These are phyloP conservation scores for Emmelina monodactyla DNA, from an alignment of 2,888 invertebrate genomes.

Conservation along the genomic window DNA sequence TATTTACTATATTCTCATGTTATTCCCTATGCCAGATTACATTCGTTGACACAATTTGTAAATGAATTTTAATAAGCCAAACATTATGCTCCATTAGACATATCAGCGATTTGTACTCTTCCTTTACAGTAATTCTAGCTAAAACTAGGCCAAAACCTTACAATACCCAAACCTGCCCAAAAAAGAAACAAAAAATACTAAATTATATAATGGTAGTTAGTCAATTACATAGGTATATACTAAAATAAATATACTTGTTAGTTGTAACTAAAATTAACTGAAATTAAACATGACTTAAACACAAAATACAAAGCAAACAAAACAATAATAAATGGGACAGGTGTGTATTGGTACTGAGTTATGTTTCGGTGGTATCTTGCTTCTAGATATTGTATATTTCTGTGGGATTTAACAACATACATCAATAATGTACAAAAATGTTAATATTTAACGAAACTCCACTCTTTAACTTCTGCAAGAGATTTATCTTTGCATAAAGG, in stretches of 20 bases:
- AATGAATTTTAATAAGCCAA: slow-evolving; percentile 63
- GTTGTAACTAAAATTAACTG: slow-evolving; percentile 30
- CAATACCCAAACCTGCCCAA: slow-evolving; percentile 67
- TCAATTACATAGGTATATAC: slow-evolving; percentile 17
- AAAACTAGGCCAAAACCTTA: slow-evolving; percentile 67
- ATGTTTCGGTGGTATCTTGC: slow-evolving; percentile 32
- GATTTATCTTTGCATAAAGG: too few species aligned
- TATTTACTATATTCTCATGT: slow-evolving; percentile 52
- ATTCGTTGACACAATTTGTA: slow-evolving; percentile 66
- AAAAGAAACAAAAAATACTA: slow-evolving; percentile 42
- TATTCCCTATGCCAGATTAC: slow-evolving; percentile 66
- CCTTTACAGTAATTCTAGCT: slow-evolving; percentile 65
- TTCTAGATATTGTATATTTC: slow-evolving; percentile 25
- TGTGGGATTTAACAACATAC: slow-evolving; percentile 53
- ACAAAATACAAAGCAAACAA: slow-evolving; percentile 40
- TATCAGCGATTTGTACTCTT: slow-evolving; percentile 64
- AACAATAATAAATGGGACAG: slow-evolving; percentile 33
- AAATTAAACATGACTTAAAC: slow-evolving; percentile 42
- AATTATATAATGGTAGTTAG: slow-evolving; percentile 35
- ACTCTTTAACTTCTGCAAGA: too few species aligned
- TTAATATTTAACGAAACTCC: too few species aligned
- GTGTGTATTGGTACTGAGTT: slow-evolving; percentile 32
- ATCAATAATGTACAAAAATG: slow-evolving; percentile 12
- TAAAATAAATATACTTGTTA: slow-evolving; percentile 1
- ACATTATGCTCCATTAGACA: slow-evolving; percentile 40